Evolutionary conservation across 2,888 invertebrate genomes (phyloP), one percentile per base, ranked within the genome.

Genomic region (Zonitis immaculata): DNA sequence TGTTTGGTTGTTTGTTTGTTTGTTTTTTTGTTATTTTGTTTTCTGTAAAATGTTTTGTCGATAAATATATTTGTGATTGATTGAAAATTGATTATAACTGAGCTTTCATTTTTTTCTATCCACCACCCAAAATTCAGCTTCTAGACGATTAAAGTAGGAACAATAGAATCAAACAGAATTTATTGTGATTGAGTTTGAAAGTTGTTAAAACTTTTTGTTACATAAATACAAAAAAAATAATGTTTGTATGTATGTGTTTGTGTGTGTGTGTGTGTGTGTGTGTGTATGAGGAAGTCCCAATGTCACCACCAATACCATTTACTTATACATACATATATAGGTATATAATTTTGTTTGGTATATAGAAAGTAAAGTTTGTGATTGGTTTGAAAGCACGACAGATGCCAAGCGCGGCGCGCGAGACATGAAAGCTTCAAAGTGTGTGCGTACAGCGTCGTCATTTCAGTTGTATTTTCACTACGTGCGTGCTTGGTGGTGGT

Each of bases 341-440:
- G 22, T 22, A 22, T n/a, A n/a, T 22, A 22, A 22, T 22, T 22
- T 22, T 5, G 22, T 22, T 22, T 63, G 66, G 57, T 60, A 47
- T 22, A 52, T 35, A 39, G 51, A 51, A 59, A 58, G 52, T 53
- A 47, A 47, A 60, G 65, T 64, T 69, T 66, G 63, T 67, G 66
- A 74, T 75, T 74, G 75, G 74, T 66, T 67, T 66, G 65, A 66
- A 70, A 70, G 68, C 66, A 69, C 70, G 73, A 72, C 75, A 75
- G 75, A 74, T 75, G 75, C 67, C 67, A 68, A 65, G 68, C 71
- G 68, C 70, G 69, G 72, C 73, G 72, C 73, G 73, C 73, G 73
- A 71, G 69, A 69, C 70, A 67, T 66, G 70, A 72, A 73, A 72
- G 73, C 73, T 73, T 70, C 70, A 70, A 72, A 73, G 68, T 70